Base-by-base conservation (phyloP, 2,797 vertebrate species). In the Centroberyx gerrardi region DNA sequence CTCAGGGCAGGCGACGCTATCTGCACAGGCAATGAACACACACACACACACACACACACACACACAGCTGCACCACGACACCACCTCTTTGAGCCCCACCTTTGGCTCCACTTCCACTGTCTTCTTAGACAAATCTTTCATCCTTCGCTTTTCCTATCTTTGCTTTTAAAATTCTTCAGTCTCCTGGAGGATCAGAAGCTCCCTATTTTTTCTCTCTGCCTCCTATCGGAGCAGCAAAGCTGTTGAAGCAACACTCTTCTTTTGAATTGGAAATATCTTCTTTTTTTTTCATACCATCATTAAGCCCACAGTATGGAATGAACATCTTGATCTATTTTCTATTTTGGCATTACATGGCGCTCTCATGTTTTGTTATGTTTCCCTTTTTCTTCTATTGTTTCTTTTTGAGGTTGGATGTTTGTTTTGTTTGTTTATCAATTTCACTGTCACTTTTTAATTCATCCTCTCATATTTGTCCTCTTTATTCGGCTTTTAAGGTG, bases 151-250 rank as follows among this genome's bases (percentile, higher is more conserved):
- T 40, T 59, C 48, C 73, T 68, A n/a, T 22, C 40, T 68, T 56
- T 13, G 17, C 68, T 77, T 82, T 72, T 68, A 76, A 76, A 68
- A 36, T 76, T 74, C 31, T 54, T 68, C 18, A 36, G 56, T 75
- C 62, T 80, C 56, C 42, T 54, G 10, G 27, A 15, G 65, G 68
- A 88, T 85, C 75, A 87, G 49, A 83, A 10, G 3, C 59, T n/a
- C 71, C 54, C 5, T 40, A 46, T 18, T 74, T 74, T 71, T 48
- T 36, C 68, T 64, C 36, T 59, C 46, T 62, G 44, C 62, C 49
- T 68, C 12, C 13, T 42, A 67, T 83, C 40, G 77, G 18, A 78
- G 51, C 62, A 10, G 2, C 31, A 70, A 72, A 80, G 54, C 62
- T 72, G 54, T 48, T 12, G 29, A 73, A 59, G 63, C 59, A 68